Conservation (phyloP, 2,797 vertebrate genomes). For the Peromyscus melanophrys region DNA sequence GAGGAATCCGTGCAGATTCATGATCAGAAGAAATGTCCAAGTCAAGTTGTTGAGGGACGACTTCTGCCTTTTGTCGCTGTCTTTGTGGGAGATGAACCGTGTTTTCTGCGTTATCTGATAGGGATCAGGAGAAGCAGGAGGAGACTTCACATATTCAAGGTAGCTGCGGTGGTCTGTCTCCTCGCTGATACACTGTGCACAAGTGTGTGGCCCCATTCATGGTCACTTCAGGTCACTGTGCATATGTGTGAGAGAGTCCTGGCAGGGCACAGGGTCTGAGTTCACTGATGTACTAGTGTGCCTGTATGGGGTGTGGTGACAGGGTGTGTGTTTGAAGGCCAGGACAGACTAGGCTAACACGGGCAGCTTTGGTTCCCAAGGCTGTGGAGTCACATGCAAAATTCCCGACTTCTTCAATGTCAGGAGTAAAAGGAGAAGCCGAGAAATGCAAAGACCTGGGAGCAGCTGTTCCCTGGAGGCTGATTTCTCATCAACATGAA, state of each 20-base stretch:
- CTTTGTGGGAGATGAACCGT: background rate
- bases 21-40: background rate
- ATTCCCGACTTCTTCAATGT: background rate
- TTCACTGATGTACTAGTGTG: background rate
- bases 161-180: fast-evolving
- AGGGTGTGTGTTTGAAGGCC: too few species aligned
- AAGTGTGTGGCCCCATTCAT: too few species aligned
- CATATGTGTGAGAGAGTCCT: too few species aligned
- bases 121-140: background rate
- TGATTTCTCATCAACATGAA: background rate
- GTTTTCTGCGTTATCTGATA: background rate
- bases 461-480: background rate
- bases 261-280: too few species aligned
- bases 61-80: background rate
- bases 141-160: background rate
- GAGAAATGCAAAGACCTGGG: background rate
- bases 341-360: background rate
- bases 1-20: background rate
- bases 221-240: fast-evolving
- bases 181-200: fast-evolving
- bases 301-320: background rate
- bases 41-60: background rate
- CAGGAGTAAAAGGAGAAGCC: background rate
- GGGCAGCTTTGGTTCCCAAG: too few species aligned
- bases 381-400: background rate